Evolutionary conservation across 2,113 vertebrate genomes (phyloP), one percentile per base, ranked within the genome.

Genomic region (Leptobrachium ailaonicum): DNA sequence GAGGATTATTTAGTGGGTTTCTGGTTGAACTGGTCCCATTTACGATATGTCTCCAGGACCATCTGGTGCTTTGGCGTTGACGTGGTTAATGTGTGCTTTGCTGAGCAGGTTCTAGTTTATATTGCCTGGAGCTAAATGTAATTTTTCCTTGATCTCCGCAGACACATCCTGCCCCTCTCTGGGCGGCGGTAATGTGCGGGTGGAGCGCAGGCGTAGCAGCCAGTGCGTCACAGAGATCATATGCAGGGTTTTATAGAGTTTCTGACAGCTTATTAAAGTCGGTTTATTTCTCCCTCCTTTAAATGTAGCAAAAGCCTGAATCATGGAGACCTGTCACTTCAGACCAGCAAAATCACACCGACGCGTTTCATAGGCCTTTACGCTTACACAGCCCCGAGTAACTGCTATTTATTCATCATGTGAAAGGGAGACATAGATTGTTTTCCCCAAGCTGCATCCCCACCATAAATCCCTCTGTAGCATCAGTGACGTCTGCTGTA

Each of bases 221-320:
- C 76, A 85, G 86, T 87, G 87, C 87, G 83, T 88, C 73, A 13
- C 83, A 86, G 85, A 87, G 83, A 86, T 85, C 84, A 79, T 85
- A 87, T 84, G 80, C 84, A 86, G 83, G 80, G 75, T 84, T 85
- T 87, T 82, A 82, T 84, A 82, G 77, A 85, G 82, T 89, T 87
- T 85, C 81, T 45, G 41, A 83, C 79, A 84, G 73, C 85, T 83
- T 87, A 84, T 80, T 88, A 86, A 83, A 87, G 83, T 84, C 44
- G 85, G 85, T 84, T 85, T 71, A 1, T 85, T 83, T 32, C 43
- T 13, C 20, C 8, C 73, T 69, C 83, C 77, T 85, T 86, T 88
- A 87, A 86, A 56, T 58, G 83, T 83, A 77, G 41, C 71, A 73
- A 68, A 72, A 81, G 47, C 41, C 83, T 79, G 63, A 53, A 76